phyloP scores from a whole-genome alignment of 2,113 vertebrate species.

The Fregata magnificens region DNA sequence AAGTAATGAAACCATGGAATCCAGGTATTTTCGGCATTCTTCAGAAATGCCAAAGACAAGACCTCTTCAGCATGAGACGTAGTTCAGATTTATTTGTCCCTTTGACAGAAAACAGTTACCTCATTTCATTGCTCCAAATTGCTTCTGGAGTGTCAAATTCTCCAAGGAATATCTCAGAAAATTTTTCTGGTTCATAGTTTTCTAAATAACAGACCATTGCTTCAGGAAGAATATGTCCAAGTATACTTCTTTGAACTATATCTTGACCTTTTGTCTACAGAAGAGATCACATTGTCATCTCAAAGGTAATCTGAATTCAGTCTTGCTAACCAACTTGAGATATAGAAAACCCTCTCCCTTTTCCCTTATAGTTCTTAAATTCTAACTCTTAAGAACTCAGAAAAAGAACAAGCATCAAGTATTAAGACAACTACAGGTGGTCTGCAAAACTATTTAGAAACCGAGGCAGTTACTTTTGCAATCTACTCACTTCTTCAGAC shows the following conservation, averaged over 20 bases:
- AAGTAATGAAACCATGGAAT: background rate
- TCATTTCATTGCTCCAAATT: constrained; percentile 99
- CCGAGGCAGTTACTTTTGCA: background rate
- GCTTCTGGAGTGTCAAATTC: constrained; percentile 99
- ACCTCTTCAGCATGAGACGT: background rate
- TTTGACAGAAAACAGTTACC: constrained; percentile 69
- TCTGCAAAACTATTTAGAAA: background rate
- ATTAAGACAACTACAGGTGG: background rate
- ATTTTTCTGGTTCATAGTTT: constrained; percentile 96
- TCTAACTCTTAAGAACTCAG: background rate
- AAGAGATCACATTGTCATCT: background rate
- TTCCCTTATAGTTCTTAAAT: background rate
- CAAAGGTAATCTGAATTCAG: background rate
- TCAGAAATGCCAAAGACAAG: background rate
- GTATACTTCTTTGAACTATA: constrained; percentile 93
- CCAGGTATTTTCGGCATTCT: background rate
- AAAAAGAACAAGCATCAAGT: background rate
- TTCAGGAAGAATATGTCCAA: constrained; percentile 94
- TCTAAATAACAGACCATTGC: constrained; percentile 99
- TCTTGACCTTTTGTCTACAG: constrained; percentile 91
- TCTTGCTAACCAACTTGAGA: background rate
- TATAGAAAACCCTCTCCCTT: background rate
- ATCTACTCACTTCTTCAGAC: constrained; percentile 90
- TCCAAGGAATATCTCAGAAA: constrained; percentile 98
- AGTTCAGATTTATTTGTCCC: background rate